Base-by-base conservation (phyloP, 2,113 vertebrate genomes). In the Piprites chloris region DNA sequence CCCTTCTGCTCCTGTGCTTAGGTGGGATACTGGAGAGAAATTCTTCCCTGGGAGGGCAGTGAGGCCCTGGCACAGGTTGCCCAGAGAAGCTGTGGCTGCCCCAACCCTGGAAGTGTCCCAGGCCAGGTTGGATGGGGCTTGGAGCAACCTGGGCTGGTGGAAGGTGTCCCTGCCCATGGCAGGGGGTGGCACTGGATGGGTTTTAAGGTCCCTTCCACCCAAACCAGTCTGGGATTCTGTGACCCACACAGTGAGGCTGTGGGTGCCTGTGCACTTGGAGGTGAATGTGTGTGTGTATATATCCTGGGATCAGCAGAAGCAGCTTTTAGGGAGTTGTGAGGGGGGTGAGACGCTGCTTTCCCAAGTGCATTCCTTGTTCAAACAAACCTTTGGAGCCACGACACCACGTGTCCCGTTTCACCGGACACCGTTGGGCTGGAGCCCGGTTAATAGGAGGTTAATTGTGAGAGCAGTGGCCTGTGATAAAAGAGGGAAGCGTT, bases 161-260 rank as follows among this genome's bases (percentile, higher is more conserved):
- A 0, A 49, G 15, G 27, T 35, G 67, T 63, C 66, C 65, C 39
- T 87, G 55, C 17, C 39, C 74, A 7, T 5, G 85, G 46, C 74
- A 23, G 33, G 61, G 41, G 26, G 6, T 20, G 66, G 6, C 2
- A 4, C n/a, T 21, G 50, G 76, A 0, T 12, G 59, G 4, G 6
- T 0, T 65, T 27, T 42, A 1, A 11, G 32, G 4, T 37, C 35
- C 10, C 11, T 42, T 27, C 21, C 12, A 22, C 14, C 49, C 24
- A 67, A 8, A 3, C 6, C 41, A 1, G 5, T 14, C 6, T 2
- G 67, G 27, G 22, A 7, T 28, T 37, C 11, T 19, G 67, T 0
- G 50, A 41, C 0, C 53, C 49, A 0, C 8, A 2, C 0, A 5
- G 68, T 0, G 0, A 15, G 81, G n/a, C 55, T 18, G 17, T 1